These are phyloP conservation scores for Phalera bucephala DNA, from an alignment of 2,888 invertebrate genomes.

Conservation along the genomic window DNA sequence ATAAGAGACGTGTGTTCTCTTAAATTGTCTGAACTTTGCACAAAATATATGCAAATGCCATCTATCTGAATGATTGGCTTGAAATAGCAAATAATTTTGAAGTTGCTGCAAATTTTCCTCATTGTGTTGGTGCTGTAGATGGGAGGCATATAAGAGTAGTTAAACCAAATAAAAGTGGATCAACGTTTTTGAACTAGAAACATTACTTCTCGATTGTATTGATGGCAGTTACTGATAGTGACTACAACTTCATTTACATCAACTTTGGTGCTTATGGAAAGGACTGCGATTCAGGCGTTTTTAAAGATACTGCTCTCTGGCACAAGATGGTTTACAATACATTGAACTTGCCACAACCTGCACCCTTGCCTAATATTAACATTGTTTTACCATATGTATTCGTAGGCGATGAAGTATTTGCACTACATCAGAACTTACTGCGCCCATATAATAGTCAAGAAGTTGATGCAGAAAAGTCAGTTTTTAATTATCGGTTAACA, in stretches of 20 bases:
- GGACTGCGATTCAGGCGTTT: slow-evolving; percentile 14
- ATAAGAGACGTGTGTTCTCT: slow-evolving; percentile 3
- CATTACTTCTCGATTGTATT: slow-evolving; percentile 12
- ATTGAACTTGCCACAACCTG: slow-evolving; percentile 8
- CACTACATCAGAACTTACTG: slow-evolving; percentile 8
- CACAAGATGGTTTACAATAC: slow-evolving; percentile 1
- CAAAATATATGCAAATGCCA: slow-evolving; percentile 6
- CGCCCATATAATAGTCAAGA: slow-evolving; percentile 14
- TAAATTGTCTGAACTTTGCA: slow-evolving; percentile 3
- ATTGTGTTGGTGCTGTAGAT: slow-evolving; percentile 7
- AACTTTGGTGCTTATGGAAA: slow-evolving; percentile 18
- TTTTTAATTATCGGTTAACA: slow-evolving; percentile 15
- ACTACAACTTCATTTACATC: slow-evolving; percentile 8
- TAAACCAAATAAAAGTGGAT: slow-evolving; percentile 7
- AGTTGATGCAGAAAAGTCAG: slow-evolving; percentile 7
- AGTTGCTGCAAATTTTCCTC: slow-evolving; percentile 4
- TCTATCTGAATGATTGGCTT: background rate
- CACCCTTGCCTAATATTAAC: slow-evolving; percentile 1
- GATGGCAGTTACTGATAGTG: slow-evolving; percentile 6
- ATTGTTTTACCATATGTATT: slow-evolving; percentile 9
- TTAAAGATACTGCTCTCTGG: slow-evolving; percentile 8
- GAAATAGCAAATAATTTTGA: slow-evolving; percentile 4
- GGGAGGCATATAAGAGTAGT: slow-evolving; percentile 10
- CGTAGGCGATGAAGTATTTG: slow-evolving; percentile 19
- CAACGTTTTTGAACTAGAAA: slow-evolving; percentile 12